Conservation (phyloP, 2,113 vertebrate species). For the Leptodactylus fuscus region DNA sequence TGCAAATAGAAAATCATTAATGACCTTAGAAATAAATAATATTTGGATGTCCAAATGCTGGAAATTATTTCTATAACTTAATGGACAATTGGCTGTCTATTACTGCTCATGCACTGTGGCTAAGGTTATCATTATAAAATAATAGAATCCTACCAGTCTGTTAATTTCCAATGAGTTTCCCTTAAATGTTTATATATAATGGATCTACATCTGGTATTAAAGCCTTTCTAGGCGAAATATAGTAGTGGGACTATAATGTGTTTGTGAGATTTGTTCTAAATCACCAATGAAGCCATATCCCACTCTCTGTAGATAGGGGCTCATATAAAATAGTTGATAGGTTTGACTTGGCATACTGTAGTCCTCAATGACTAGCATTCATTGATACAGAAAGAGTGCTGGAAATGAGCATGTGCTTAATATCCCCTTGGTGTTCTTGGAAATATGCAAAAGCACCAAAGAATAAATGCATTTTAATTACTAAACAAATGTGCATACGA, state of each 20-base stretch:
- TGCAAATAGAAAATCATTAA: too few relatives aligned
- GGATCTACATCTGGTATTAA: neutral
- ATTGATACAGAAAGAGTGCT: slow-evolving; percentile 1
- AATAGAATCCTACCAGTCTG: neutral
- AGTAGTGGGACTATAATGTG: neutral
- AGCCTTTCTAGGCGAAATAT: neutral
- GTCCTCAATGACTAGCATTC: neutral
- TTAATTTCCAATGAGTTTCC: neutral
- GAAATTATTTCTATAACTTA: too few relatives aligned
- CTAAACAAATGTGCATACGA: slow-evolving; percentile 37
- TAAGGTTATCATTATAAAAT: neutral
- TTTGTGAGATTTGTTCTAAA: neutral
- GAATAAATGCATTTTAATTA: slow-evolving; percentile 55
- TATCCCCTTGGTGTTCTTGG: slow-evolving; percentile 31
- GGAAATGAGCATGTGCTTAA: slow-evolving; percentile 36
- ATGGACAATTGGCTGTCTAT: neutral
- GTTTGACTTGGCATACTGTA: neutral
- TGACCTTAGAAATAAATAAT: too few relatives aligned
- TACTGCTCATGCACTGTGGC: neutral
- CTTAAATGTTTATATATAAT: neutral
- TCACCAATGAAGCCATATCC: neutral
- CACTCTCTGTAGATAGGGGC: neutral
- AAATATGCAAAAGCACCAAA: slow-evolving; percentile 30
- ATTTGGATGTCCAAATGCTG: too few relatives aligned
- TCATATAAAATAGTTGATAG: neutral